A percentile compares a stretch with the other conserved stretches of the same genome.
phyloP scores from a whole-genome alignment of 1,140 invertebrate genomes.

The Planococcus citri region DNA sequence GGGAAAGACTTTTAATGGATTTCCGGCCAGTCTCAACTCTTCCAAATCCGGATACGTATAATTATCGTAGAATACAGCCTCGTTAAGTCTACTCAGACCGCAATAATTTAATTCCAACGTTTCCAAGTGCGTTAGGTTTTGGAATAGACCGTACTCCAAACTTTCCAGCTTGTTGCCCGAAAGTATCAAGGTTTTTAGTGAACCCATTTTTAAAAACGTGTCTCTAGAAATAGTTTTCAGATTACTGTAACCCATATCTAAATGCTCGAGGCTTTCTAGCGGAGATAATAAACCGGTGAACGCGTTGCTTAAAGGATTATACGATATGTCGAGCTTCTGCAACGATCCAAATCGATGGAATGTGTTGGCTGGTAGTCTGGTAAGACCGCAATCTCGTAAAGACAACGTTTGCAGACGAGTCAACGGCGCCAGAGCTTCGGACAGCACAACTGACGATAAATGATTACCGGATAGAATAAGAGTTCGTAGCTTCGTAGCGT shows the following conservation, averaged over 20 bases:
- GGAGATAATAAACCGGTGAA: constrained; percentile 53
- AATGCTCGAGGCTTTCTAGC: constrained; percentile 48
- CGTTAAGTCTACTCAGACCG: constrained; percentile 45
- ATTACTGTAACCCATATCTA: constrained; percentile 61
- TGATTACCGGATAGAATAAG: constrained; percentile 53
- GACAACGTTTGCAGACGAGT: constrained; percentile 50
- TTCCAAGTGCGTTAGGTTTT: constrained; percentile 49
- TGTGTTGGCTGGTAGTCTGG: constrained; percentile 44
- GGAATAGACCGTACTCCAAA: constrained; percentile 53
- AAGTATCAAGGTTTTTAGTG: constrained; percentile 48
- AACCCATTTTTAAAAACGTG: constrained; percentile 55
- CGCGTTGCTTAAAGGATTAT: constrained; percentile 53
- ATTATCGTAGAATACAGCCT: constrained; percentile 53
- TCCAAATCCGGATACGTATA: constrained; percentile 48
- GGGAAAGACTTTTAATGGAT: constrained; percentile 43
- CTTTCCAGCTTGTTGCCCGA: constrained; percentile 52
- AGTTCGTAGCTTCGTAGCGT: constrained; percentile 49
- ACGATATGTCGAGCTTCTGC: constrained; percentile 51
- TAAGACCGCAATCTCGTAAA: constrained; percentile 50
- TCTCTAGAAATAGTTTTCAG: constrained; percentile 49
- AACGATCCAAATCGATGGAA: constrained; percentile 48
- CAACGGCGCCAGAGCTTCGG: constrained; percentile 49
- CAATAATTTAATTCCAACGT: constrained; percentile 54
- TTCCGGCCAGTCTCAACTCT: constrained; percentile 54
- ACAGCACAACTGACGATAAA: constrained; percentile 49